Base-by-base conservation (phyloP, 2,113 vertebrate species). In the Ptilorrhoa leucosticta region DNA sequence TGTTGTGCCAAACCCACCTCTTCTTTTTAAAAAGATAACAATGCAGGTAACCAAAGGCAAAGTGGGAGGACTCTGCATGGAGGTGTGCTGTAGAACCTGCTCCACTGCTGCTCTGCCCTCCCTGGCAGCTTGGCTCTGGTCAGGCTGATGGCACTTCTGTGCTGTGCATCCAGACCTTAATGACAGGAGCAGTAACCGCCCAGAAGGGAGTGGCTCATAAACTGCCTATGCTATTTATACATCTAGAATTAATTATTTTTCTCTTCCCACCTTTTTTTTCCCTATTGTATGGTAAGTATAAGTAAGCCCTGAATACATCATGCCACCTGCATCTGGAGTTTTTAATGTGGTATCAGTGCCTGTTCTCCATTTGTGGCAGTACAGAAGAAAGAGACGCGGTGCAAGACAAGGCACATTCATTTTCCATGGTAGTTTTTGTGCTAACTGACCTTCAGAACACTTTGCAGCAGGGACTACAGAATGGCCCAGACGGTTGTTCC, bases 171-270 rank as follows among this genome's bases (percentile, higher is more conserved):
- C 11, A 90, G 57, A 83, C 31, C 35, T 68, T 9, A 40, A 9
- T 50, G 71, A 58, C 84, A 56, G 68, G 45, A 78, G 47, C 26
- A 75, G 19, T 20, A 53, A 51, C 42, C 35, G 7, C 50, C 42
- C 20, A 28, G 42, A 78, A 61, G 47, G 57, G 85, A 87, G 60
- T 57, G 35, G n/a, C 35, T 92, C 44, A 21, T 44, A 83, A 88
- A 90, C 70, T 80, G 13, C 42, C 64, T 85, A 10, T 26, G 27
- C 42, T 28, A 15, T 83, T 94, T 81, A 33, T 72, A 68, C 19
- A 93, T 90, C 42, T 71, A 51, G 68, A 93, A 88, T 87, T 79
- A 51, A 64, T 94, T 91, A 13, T 42, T 94, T 90, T 79, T 33
- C 23, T 64, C 39, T 39, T n/a, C 11, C 15, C 10, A 2, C 2